These are phyloP conservation scores for Aporophyla lueneburgensis DNA, from an alignment of 2,888 invertebrate genomes.

Conservation along the genomic window DNA sequence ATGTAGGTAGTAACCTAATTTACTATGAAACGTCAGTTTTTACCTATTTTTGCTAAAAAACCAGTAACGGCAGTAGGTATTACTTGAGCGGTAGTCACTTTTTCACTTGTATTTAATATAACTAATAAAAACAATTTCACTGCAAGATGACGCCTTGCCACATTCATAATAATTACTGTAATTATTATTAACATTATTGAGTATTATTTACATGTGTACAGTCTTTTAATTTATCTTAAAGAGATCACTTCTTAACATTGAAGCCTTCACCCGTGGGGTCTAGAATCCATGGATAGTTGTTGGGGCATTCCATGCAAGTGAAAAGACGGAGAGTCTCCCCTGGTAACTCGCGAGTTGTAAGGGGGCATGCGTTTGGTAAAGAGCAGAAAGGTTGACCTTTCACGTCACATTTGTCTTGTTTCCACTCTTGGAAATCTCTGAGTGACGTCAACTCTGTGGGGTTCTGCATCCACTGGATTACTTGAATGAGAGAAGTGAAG, in stretches of 20 bases:
- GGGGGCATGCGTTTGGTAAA: conserved; percentile 96
- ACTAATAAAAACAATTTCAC: conserved; percentile 66
- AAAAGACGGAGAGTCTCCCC: conserved; percentile 97
- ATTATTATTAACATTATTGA: conserved; percentile 88
- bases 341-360: conserved; percentile 97
- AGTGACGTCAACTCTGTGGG: conserved; percentile 96
- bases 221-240: conserved; percentile 88
- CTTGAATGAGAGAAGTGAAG: conserved; percentile 97
- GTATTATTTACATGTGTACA: conserved; percentile 91
- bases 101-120: conserved; percentile 59
- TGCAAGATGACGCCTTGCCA: conserved; percentile 72
- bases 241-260: conserved; percentile 94
- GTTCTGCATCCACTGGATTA: conserved; percentile 99
- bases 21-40: conserved; percentile 59
- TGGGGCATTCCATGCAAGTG: conserved; percentile 99
- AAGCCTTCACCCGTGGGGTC: conserved; percentile 98
- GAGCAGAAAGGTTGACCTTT: conserved; percentile 98
- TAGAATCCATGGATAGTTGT: conserved; percentile 98
- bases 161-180: conserved; percentile 76
- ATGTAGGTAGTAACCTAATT: conserved; percentile 63
- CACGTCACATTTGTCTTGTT: conserved; percentile 97
- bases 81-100: conserved; percentile 57
- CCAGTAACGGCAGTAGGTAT: conserved; percentile 58
- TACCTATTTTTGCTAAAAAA: conserved; percentile 58
- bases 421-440: conserved; percentile 98